Conservation (phyloP, 2,888 invertebrate genomes). For the Macrosiphum euphorbiae region DNA sequence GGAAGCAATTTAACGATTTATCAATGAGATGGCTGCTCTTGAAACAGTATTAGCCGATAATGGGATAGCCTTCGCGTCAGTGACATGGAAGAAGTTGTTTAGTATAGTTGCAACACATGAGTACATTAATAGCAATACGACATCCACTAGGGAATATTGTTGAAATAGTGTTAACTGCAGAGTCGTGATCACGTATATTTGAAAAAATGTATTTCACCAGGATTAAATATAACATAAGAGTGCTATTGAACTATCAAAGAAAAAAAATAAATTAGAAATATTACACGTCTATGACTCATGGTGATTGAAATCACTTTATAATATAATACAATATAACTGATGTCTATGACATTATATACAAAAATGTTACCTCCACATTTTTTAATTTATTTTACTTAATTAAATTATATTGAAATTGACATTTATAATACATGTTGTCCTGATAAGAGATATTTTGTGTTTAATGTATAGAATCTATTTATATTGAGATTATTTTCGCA, state of each 20-base stretch:
- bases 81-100: background rate
- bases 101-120: background rate
- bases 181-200: background rate
- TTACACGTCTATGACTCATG: too few relatives aligned
- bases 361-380: background rate
- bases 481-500: background rate
- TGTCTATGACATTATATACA: background rate
- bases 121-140: slow-evolving; percentile 6
- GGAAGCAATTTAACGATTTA: background rate
- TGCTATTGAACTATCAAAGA: background rate
- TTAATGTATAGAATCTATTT: background rate
- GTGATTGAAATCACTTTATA: background rate
- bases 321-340: background rate
- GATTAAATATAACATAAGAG: background rate
- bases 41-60: background rate
- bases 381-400: background rate
- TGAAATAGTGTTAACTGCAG: background rate
- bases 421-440: background rate
- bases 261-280: background rate
- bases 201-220: background rate
- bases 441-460: background rate
- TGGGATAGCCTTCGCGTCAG: background rate
- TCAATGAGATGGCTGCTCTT: background rate
- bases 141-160: background rate
- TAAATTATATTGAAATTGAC: background rate